These are phyloP conservation scores for Trochalopteron elliotii DNA, from an alignment of 2,113 vertebrate species.

Conservation along the genomic window DNA sequence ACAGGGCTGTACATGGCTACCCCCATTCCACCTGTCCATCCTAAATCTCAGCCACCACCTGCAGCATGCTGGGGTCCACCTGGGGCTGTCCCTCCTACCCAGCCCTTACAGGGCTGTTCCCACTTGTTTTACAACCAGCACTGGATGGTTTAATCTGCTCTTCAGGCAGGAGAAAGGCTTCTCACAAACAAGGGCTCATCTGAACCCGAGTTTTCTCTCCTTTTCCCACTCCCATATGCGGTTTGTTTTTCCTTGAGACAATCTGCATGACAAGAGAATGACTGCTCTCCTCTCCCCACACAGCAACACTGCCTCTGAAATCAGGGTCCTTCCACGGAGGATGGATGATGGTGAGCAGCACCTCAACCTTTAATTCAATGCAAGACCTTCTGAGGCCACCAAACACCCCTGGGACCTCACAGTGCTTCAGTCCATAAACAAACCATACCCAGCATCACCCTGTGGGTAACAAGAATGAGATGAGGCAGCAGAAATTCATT, in stretches of 20 bases:
- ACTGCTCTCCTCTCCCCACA: background rate
- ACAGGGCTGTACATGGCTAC: background rate
- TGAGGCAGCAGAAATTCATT: background rate
- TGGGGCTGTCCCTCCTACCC: background rate
- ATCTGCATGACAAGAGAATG: background rate
- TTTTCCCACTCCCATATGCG: background rate
- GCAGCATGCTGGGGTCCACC: rapidly evolving
- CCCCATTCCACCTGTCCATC: background rate
- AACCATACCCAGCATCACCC: background rate
- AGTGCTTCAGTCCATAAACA: background rate
- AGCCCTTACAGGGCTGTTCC: background rate
- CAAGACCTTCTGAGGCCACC: background rate
- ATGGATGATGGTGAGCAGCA: background rate
- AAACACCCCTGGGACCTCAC: background rate
- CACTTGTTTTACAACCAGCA: background rate
- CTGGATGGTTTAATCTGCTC: background rate
- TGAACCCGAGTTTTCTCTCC: background rate
- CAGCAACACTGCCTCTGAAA: background rate
- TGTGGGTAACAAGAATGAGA: background rate
- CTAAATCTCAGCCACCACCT: background rate
- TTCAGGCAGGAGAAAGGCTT: background rate
- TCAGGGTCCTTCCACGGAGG: background rate
- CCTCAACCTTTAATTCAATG: background rate
- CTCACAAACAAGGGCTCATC: background rate
- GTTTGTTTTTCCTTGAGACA: background rate